Evolutionary conservation across 2,113 vertebrate genomes (phyloP).

Genomic region (Percina caprodes): DNA sequence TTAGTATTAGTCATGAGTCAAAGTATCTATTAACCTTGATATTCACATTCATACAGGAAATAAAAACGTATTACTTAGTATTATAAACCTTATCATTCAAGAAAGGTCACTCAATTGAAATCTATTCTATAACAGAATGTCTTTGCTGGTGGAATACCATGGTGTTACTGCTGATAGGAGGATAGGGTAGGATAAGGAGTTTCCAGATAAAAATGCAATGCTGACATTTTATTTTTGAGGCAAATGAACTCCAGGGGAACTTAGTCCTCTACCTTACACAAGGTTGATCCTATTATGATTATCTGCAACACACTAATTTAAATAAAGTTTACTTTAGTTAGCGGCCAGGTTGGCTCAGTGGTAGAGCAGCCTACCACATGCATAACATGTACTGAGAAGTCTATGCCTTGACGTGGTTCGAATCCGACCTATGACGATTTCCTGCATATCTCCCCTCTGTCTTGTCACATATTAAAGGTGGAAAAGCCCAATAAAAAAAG

Average conservation of each 20-base stretch:
- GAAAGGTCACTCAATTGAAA: neutral
- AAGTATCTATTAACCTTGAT: neutral
- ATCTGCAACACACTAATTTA: neutral
- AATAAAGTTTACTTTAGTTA: too few relatives aligned
- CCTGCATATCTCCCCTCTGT: too few relatives aligned
- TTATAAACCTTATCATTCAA: neutral
- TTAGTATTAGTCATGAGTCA: neutral
- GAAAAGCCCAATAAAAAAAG: too few relatives aligned
- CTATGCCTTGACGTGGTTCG: too few relatives aligned
- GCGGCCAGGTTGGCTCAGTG: too few relatives aligned
- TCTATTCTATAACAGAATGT: neutral
- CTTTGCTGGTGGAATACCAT: slow-evolving; percentile 4
- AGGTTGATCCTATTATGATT: neutral
- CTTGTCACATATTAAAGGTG: too few relatives aligned
- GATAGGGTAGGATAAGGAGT: slow-evolving; percentile 1
- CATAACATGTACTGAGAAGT: too few relatives aligned
- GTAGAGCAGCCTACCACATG: too few relatives aligned
- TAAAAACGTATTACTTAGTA: neutral
- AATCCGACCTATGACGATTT: too few relatives aligned
- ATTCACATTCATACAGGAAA: neutral
- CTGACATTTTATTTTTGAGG: slow-evolving; percentile 26
- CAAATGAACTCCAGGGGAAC: neutral
- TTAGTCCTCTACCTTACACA: neutral
- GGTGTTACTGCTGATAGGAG: neutral
- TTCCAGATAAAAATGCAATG: slow-evolving; percentile 34